Evolutionary conservation across 2,888 invertebrate species (phyloP).

Genomic region (Eilema griseolum): DNA sequence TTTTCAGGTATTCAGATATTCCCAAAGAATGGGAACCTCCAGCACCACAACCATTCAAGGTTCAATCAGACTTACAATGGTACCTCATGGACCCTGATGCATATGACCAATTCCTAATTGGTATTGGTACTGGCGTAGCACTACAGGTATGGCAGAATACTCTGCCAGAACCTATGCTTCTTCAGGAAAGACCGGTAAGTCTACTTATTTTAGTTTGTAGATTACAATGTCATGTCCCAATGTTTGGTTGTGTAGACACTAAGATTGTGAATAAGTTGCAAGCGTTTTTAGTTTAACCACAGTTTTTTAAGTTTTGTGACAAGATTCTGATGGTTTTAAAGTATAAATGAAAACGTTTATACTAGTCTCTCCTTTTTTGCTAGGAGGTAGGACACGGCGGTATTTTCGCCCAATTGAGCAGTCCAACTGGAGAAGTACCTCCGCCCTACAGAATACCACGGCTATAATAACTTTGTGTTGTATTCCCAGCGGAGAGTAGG

Average conservation of each 20-base stretch:
- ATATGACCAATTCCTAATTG: conserved; percentile 97
- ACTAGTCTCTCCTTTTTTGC: too few relatives aligned
- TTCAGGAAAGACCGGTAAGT: conserved; percentile 93
- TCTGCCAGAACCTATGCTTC: conserved; percentile 92
- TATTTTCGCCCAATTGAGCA: too few relatives aligned
- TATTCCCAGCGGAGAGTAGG: too few relatives aligned
- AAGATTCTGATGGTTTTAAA: too few relatives aligned
- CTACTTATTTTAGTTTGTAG: background rate
- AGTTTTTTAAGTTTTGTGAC: too few relatives aligned
- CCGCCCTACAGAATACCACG: too few relatives aligned
- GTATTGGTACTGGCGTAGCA: conserved; percentile 93
- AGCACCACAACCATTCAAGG: conserved; percentile 94
- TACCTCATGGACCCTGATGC: conserved; percentile 98
- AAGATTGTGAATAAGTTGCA: background rate
- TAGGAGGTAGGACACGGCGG: too few relatives aligned
- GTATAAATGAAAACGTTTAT: too few relatives aligned
- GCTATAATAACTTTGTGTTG: too few relatives aligned
- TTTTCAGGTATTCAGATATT: conserved; percentile 92
- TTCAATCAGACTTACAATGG: conserved; percentile 96
- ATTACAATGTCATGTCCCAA: background rate
- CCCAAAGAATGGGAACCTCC: conserved; percentile 98
- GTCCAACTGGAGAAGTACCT: too few relatives aligned
- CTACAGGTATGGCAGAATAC: conserved; percentile 97
- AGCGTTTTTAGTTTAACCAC: too few relatives aligned
- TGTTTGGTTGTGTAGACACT: background rate